Percentiles rank a stretch among this genome's conserved stretches.
phyloP scores from a whole-genome alignment of 92 coral and sea anemone species.

The Phenganax subtilis region DNA sequence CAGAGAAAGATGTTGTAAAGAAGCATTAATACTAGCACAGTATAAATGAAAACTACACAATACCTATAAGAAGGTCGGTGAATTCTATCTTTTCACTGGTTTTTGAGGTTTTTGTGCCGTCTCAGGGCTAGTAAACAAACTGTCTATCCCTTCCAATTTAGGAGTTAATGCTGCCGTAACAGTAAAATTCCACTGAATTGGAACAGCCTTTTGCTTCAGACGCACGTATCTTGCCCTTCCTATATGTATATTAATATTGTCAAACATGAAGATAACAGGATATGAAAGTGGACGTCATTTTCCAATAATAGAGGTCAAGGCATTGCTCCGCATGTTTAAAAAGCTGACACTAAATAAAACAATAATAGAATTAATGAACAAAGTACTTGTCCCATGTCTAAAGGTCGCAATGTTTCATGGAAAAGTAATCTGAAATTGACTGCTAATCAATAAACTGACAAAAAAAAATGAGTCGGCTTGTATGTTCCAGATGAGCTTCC shows the following conservation, averaged over 20 bases:
- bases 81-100: too few species aligned
- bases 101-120: constrained; percentile 23
- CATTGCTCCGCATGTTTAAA: background rate
- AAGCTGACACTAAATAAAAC: background rate
- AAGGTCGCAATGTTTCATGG: too few species aligned
- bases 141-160: constrained; percentile 4
- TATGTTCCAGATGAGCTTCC: too few species aligned
- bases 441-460: too few species aligned
- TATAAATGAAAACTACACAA: too few species aligned
- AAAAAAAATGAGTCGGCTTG: too few species aligned
- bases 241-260: constrained; percentile 36
- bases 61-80: too few species aligned
- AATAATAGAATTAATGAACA: background rate
- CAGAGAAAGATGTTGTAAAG: too few species aligned
- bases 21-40: too few species aligned
- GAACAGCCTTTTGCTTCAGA: constrained; percentile 12
- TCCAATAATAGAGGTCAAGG: constrained; percentile 14
- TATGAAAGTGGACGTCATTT: constrained; percentile 22
- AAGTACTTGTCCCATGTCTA: too few species aligned
- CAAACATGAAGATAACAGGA: constrained; percentile 33
- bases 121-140: constrained; percentile 15
- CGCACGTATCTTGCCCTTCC: constrained; percentile 25
- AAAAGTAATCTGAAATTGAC: too few species aligned
- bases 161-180: constrained; percentile 25
- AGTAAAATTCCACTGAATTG: constrained; percentile 20